A percentile compares a stretch with the other conserved stretches of the same genome.
Evolutionary conservation across 2,797 vertebrate species (phyloP).

Genomic region (Cyclopterus lumpus): DNA sequence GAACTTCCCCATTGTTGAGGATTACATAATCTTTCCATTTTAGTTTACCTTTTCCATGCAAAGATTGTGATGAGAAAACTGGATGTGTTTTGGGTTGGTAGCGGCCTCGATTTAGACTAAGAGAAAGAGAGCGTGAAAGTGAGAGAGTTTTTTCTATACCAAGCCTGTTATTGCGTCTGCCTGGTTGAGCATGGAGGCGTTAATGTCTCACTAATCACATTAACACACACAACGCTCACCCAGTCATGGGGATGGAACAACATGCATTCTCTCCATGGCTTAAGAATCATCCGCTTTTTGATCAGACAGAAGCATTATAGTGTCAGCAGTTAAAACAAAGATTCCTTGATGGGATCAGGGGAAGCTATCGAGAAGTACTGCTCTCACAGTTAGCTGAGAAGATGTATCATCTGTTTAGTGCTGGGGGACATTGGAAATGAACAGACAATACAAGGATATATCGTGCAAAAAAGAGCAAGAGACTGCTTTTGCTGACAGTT

Average conservation of each 20-base stretch:
- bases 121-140: constrained; percentile 47
- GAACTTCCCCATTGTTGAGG: not conserved
- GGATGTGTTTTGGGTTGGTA: constrained; percentile 16
- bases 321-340: constrained; percentile 78
- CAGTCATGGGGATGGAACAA: constrained; percentile 79
- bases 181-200: constrained; percentile 77
- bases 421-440: constrained; percentile 73
- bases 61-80: constrained; percentile 10
- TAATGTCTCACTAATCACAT: constrained; percentile 84
- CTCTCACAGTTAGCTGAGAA: constrained; percentile 71
- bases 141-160: constrained; percentile 55
- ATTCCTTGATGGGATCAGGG: constrained; percentile 79
- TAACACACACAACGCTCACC: constrained; percentile 77
- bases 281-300: constrained; percentile 71
- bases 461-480: constrained; percentile 45
- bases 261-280: constrained; percentile 74
- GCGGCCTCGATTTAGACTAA: constrained; percentile 32
- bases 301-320: constrained; percentile 74
- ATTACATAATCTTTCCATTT: constrained; percentile 16
- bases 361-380: constrained; percentile 70
- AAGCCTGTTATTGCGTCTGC: constrained; percentile 69
- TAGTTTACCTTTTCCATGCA: constrained; percentile 10
- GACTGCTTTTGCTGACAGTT: constrained; percentile 67
- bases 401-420: constrained; percentile 72
- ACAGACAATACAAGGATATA: constrained; percentile 63